Base-by-base conservation (phyloP, 1,140 invertebrate species). In the Orussus abietinus region DNA sequence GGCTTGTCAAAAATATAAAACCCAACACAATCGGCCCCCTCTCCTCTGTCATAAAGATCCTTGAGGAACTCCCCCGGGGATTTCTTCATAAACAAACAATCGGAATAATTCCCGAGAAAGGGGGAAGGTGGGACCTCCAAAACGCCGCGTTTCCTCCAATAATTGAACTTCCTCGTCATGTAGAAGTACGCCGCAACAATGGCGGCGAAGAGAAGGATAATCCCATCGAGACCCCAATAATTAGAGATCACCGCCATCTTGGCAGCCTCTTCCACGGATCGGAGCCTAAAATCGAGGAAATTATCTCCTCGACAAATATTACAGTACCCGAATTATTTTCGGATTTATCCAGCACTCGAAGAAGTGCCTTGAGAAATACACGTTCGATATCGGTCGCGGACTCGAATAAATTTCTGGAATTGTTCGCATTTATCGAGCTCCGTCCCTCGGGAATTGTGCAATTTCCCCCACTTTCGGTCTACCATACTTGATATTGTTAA, bases 1-100 rank as follows among this genome's bases (percentile, higher is more conserved):
- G 80, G 80, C 5, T 49, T 42, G 14, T 57, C 43, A 9, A 64
- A 63, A 19, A 68, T 51, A 47, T 71, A 77, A 4, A 64, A 42
- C 10, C 75, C 75, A 14, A 74, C 58, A 34, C 49, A 51, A 14
- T 48, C 34, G 37, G 28, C 3, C 42, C 43, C 30, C 9, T 39
- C 13, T 3, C 22, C 20, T 3, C 29, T 38, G 7, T 52, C 33
- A 41, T 71, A 69, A 2, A 69, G 15, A 6, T 60, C 45, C 15
- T 35, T 14, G 13, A 62, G 25, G 9, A 49, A 31, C 34, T 44
- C 38, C n/a, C 42, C 49, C 15, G 61, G 39, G 2, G 50, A 35
- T 26, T 38, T 53, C 34, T 47, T 45, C 20, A 58, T 42, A 4
- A 49, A 36, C 4, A 58, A 5, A 2, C 45, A 17, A 3, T 54